Base-by-base conservation (phyloP, 2,113 vertebrate species). In the Platichthys stellatus region DNA sequence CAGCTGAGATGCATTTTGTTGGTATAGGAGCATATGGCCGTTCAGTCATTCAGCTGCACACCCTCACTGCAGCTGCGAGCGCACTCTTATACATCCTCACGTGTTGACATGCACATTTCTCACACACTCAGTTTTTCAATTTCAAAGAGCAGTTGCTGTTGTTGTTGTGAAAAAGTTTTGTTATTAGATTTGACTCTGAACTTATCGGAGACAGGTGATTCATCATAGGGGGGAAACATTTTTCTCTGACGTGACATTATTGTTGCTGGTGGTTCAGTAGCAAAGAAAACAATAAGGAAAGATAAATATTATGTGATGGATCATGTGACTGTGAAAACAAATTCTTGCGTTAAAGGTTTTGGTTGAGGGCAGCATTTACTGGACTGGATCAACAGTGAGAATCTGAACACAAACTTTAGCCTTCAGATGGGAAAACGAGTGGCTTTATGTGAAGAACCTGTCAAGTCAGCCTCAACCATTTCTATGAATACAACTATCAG, bases 11-110 rank as follows among this genome's bases (percentile, higher is more conserved):
- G 58, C 40, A 64, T 57, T 60, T 35, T 18, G 53, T 35, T 59
- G 18, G 10, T 53, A 26, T 6, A 40, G 57, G 26, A 81, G 81
- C 87, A 89, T 83, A 85, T 88, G 90, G 86, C 62, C 62, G 14
- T 63, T 26, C 47, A 83, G 20, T 67, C 69, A 74, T 63, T 80
- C 71, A 77, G 70, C 68, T 70, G 17, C 47, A 15, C 28, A 63
- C 17, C 0, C 15, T 73, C 56, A 67, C 71, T 69, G 67, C 65
- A 71, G 76, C 74, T 73, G 71, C 45, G 77, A 51, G 40, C 26
- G 57, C 58, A 45, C 28, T 35, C 56, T 14, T 24, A 26, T 60
- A 70, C 64, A 45, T 56, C 60, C 66, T 76, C 69, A 74, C 18
- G 65, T 64, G 66, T 51, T 53, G 24, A 51, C 65, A 49, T 3